These are phyloP conservation scores for Trypoxylus dichotomus DNA, from an alignment of 1,140 invertebrate genomes.

Conservation along the genomic window DNA sequence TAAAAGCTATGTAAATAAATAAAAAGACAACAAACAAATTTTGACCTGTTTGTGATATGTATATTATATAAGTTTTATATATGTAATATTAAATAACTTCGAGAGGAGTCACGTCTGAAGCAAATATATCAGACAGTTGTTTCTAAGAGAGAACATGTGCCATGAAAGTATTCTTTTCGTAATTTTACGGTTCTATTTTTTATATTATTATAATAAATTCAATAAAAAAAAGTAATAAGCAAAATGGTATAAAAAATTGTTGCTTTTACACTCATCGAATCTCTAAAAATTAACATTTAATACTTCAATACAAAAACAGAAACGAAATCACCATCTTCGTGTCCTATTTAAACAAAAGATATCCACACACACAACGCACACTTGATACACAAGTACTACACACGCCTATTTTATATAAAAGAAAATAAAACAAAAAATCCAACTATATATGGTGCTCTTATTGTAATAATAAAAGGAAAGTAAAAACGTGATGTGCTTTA, in stretches of 20 bases:
- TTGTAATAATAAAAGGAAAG: background rate
- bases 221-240: background rate
- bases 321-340: conserved; percentile 7
- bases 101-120: background rate
- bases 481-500: background rate
- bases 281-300: background rate
- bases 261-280: background rate
- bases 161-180: conserved; percentile 30
- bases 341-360: background rate
- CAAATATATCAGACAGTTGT: background rate
- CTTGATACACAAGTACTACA: background rate
- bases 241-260: background rate
- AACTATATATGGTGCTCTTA: conserved; percentile 15
- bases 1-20: background rate
- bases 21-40: conserved; percentile 32
- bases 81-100: background rate
- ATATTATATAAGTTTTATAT: conserved; percentile 9
- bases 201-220: conserved; percentile 6
- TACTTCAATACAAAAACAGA: background rate
- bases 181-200: conserved; percentile 27
- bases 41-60: conserved; percentile 25
- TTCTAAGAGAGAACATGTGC: conserved; percentile 29
- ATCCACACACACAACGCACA: background rate
- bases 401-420: background rate
- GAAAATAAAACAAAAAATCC: background rate